Base-by-base conservation (phyloP, 2,113 vertebrate species). In the Paratilapia polleni region DNA sequence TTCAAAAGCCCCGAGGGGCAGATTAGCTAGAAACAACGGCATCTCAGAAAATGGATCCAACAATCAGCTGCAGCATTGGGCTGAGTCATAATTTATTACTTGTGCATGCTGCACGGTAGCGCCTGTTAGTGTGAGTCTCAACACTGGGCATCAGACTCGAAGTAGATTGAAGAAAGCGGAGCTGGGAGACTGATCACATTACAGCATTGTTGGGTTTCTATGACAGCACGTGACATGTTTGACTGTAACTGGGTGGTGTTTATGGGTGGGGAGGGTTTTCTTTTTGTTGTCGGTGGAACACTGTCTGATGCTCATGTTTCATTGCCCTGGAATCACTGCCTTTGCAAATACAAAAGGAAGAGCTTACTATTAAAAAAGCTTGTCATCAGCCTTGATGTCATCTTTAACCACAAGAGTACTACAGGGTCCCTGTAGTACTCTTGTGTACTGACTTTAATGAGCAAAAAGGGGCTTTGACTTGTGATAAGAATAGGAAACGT, bases 11-110 rank as follows among this genome's bases (percentile, higher is more conserved):
- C 83, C 22, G 12, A 64, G 89, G 87, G 80, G 56, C 52, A 89
- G 81, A 89, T 90, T 89, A 89, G 87, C 80, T 68, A 61, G 78
- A 87, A 81, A 87, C 81, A 87, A 86, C 41, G 10, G 80, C 81
- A 84, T 83, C 26, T 79, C 58, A 70, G 84, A 73, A 90, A 90
- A 83, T 47, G 38, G 60, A 91, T 91, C 83, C 83, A 82, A 80
- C 75, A 54, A 86, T 82, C 81, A 85, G 68, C 26, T 8, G 64
- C 81, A 6, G 78, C 68, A 6, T 31, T 80, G 74, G 60, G 36
- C 73, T 80, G 83, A 88, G 87, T 77, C 89, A 85, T 88, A 75
- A 83, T 81, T 82, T 77, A 82, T 56, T 28, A 41, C 78, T 73
- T 19, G 14, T 62, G 77, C 56, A 63, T 26, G n/a, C 70, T 28